phyloP scores from a whole-genome alignment of 2,113 vertebrate genomes.

The Campylomormyrus numenius region DNA sequence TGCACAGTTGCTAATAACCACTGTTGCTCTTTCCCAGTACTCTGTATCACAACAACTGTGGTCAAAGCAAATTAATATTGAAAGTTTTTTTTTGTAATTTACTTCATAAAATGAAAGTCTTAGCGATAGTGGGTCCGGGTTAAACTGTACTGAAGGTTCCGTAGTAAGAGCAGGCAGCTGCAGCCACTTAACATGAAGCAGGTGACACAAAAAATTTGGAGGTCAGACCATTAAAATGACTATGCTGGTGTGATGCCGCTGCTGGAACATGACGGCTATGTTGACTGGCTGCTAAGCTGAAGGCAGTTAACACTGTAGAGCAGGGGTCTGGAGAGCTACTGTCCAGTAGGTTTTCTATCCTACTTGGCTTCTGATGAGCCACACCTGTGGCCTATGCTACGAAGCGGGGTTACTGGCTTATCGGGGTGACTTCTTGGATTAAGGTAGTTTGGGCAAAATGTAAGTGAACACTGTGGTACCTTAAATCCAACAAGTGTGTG shows the following conservation, averaged over 20 bases:
- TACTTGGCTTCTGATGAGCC: no score
- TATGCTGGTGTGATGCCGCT: background rate
- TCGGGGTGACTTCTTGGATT: no score
- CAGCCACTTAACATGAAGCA: background rate
- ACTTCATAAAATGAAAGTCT: background rate
- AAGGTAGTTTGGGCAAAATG: no score
- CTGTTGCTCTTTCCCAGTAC: background rate
- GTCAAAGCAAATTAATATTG: background rate
- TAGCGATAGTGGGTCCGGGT: background rate
- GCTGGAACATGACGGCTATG: background rate
- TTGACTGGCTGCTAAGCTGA: background rate
- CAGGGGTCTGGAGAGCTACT: background rate
- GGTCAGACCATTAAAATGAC: background rate
- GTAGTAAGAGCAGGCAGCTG: background rate
- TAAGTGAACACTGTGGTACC: no score
- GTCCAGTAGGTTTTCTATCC: no score
- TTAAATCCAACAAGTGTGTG: no score
- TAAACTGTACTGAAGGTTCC: background rate
- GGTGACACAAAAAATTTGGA: background rate
- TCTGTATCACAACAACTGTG: background rate
- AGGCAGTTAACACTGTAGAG: background rate
- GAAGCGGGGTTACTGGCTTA: no score
- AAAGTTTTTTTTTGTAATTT: background rate
- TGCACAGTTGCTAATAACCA: background rate
- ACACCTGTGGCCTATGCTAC: no score